Evolutionary conservation across 2,888 invertebrate species (phyloP).

Genomic region (Orthosia incerta): DNA sequence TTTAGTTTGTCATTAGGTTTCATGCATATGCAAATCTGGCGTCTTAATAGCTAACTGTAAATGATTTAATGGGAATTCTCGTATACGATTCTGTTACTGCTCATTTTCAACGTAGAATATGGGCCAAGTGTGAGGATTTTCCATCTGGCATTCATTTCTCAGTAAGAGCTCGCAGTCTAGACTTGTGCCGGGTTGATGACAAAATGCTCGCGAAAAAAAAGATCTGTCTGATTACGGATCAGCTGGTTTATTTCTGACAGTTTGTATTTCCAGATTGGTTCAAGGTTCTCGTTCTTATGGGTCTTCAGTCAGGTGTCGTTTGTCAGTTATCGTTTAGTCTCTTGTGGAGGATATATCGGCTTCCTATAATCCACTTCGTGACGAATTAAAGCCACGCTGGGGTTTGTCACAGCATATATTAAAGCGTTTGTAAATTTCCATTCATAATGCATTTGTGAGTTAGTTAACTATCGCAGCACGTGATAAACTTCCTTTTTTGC

Average conservation of each 20-base stretch:
- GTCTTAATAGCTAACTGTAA: conserved; percentile 41
- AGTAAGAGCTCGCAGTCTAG: too few species aligned
- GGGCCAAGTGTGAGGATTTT: too few species aligned
- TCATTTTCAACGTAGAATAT: background rate
- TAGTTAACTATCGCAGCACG: conserved; percentile 32
- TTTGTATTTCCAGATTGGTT: conserved; percentile 12
- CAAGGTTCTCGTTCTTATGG: conserved; percentile 21
- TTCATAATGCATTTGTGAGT: conserved; percentile 35
- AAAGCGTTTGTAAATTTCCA: conserved; percentile 18
- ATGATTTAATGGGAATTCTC: conserved; percentile 11
- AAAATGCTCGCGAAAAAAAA: too few species aligned
- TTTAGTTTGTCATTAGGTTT: conserved; percentile 19
- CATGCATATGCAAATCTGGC: conserved; percentile 16
- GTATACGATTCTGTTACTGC: background rate
- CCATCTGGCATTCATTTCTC: too few species aligned
- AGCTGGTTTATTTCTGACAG: conserved; percentile 11
- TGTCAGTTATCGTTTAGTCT: conserved; percentile 27
- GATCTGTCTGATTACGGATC: background rate
- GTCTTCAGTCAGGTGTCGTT: conserved; percentile 29
- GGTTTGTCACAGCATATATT: conserved; percentile 14
- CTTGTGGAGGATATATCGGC: conserved; percentile 31
- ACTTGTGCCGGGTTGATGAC: too few species aligned
- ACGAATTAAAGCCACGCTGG: conserved; percentile 39
- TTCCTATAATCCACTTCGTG: conserved; percentile 43
- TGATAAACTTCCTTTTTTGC: conserved; percentile 34